Conservation (phyloP, 2,113 vertebrate species). For the Catharus minimus region DNA sequence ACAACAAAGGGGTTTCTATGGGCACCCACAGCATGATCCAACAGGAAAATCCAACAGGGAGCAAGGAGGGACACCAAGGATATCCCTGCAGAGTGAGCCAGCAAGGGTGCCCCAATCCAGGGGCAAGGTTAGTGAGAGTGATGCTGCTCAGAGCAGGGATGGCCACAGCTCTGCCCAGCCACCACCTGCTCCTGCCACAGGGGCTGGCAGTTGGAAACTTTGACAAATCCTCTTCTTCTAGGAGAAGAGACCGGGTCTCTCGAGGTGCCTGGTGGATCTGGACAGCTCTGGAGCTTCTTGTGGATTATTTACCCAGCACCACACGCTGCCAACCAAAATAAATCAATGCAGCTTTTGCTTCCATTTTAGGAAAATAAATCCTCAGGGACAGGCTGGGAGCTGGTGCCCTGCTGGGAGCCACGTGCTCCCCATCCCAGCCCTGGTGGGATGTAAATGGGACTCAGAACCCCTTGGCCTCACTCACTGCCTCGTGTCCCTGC, state of each 20-base stretch:
- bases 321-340: conserved; percentile 17
- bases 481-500: rapidly evolving
- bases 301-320: not conserved
- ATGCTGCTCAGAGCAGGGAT: not conserved
- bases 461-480: rapidly evolving
- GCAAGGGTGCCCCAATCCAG: rapidly evolving
- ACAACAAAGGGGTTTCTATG: not conserved
- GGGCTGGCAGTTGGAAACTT: not conserved
- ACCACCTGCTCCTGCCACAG: not conserved
- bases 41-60: not conserved
- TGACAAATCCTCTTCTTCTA: rapidly evolving
- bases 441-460: rapidly evolving
- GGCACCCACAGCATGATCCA: not conserved
- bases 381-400: not conserved
- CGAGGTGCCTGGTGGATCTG: not conserved
- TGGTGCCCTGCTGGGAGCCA: not conserved
- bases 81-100: rapidly evolving
- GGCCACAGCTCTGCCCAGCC: not conserved
- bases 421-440: not conserved
- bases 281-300: conserved; percentile 1
- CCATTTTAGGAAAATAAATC: conserved; percentile 56
- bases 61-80: not conserved
- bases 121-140: rapidly evolving
- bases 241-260: rapidly evolving
- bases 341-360: conserved; percentile 32